Conservation (phyloP, 2,888 invertebrate genomes). For the Tetropium fuscum region DNA sequence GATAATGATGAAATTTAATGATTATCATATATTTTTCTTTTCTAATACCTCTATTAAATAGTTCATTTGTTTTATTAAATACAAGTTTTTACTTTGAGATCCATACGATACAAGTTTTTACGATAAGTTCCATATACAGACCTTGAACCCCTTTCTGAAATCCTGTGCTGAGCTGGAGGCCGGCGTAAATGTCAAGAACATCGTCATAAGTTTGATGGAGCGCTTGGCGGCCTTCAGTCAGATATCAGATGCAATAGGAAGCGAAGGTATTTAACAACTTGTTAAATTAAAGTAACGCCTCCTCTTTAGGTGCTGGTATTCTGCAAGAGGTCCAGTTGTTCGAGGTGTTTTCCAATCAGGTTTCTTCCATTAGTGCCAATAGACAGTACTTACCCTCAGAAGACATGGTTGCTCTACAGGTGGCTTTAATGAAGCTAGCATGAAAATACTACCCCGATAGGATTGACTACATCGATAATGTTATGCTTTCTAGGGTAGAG, state of each 20-base stretch:
- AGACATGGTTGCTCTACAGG: slow-evolving; percentile 95
- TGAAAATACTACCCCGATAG: slow-evolving; percentile 96
- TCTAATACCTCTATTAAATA: no score
- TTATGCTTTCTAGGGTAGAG: slow-evolving; percentile 88
- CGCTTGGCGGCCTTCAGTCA: slow-evolving; percentile 87
- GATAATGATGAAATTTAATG: no score
- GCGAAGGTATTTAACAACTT: slow-evolving; percentile 46
- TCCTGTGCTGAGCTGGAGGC: slow-evolving; percentile 97
- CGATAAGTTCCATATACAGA: slow-evolving; percentile 98
- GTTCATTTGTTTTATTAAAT: no score
- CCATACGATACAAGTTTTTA: no score
- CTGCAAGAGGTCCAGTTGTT: slow-evolving; percentile 89
- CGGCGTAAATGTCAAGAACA: slow-evolving; percentile 97
- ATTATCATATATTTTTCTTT: no score
- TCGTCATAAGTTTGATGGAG: slow-evolving; percentile 97
- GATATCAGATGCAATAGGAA: slow-evolving; percentile 73
- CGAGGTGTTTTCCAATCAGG: slow-evolving; percentile 98
- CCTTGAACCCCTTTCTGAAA: slow-evolving; percentile 93
- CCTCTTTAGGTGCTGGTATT: slow-evolving; percentile 46
- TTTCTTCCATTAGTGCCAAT: slow-evolving; percentile 93
- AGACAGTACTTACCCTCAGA: slow-evolving; percentile 95
- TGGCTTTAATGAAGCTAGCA: slow-evolving; percentile 93
- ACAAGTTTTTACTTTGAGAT: no score
- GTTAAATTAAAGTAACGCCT: not conserved
- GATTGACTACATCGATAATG: slow-evolving; percentile 95